These are phyloP conservation scores for Xiphophorus birchmanni DNA, from an alignment of 2,797 vertebrate genomes.

Conservation along the genomic window DNA sequence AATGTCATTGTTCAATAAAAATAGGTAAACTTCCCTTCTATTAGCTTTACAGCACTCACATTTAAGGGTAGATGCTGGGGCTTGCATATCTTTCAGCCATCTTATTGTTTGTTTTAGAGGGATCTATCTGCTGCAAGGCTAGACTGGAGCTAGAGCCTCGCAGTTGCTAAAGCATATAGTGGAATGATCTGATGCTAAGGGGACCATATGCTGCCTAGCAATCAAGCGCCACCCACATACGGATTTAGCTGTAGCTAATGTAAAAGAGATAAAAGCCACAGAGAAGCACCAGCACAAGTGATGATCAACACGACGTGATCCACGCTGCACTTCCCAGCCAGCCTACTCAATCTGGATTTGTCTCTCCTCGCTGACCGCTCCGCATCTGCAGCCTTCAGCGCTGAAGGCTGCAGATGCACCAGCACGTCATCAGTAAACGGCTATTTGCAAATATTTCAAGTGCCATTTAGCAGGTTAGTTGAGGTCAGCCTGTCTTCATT, in stretches of 20 bases:
- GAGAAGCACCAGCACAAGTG: slow-evolving; percentile 57
- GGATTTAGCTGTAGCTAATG: slow-evolving; percentile 66
- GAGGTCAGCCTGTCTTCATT: not conserved
- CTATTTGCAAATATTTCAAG: slow-evolving; percentile 9
- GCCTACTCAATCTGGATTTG: slow-evolving; percentile 72
- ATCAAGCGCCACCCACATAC: slow-evolving; percentile 74
- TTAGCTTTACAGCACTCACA: slow-evolving; percentile 19
- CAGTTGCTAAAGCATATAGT: slow-evolving; percentile 62
- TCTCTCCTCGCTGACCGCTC: slow-evolving; percentile 38
- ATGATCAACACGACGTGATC: slow-evolving; percentile 62
- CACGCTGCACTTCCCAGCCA: slow-evolving; percentile 52
- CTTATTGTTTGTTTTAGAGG: slow-evolving; percentile 39
- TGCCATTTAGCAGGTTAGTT: not conserved
- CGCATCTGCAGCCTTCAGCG: slow-evolving; percentile 25
- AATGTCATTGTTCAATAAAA: not conserved
- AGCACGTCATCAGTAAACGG: slow-evolving; percentile 23
- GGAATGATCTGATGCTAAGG: slow-evolving; percentile 68
- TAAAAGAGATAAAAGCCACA: slow-evolving; percentile 74
- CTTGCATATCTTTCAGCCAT: slow-evolving; percentile 25
- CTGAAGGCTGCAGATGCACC: too few species aligned
- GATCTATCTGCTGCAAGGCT: slow-evolving; percentile 33
- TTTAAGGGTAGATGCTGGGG: slow-evolving; percentile 19
- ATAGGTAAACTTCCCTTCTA: not conserved
- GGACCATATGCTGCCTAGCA: slow-evolving; percentile 75
- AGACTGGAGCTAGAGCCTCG: slow-evolving; percentile 51